Base-by-base conservation (phyloP, 2,888 invertebrate genomes). In the Sympetrum striolatum region DNA sequence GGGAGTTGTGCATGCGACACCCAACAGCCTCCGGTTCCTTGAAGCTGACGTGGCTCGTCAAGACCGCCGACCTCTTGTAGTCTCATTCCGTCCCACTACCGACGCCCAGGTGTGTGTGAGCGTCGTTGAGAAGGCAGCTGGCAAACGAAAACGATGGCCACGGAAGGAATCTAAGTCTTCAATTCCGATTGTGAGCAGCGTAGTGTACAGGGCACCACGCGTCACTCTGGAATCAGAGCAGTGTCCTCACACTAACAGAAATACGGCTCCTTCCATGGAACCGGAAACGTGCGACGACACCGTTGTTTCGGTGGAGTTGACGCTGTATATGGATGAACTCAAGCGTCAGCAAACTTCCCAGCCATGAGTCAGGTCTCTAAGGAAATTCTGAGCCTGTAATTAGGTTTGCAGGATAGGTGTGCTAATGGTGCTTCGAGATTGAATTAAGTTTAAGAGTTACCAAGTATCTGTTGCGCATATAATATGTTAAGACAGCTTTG, bases 21-120 rank as follows among this genome's bases (percentile, higher is more conserved):
- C 91, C 35, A 91, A 92, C 80, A 92, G 92, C 91, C 92, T 94
- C 39, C 93, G 94, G 82, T 94, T 93, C 92, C 92, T 94, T 90
- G 94, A 94, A 91, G 93, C 93, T 31, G 94, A 94, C 91, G 93
- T 94, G 93, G 93, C 93, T 91, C 91, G 91, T n/a, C 91, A 90
- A 60, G 91, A 91, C 18, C 92, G 93, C 91, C 92, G 94, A 91
- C 94, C 94, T 31, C 92, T 94, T 91, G 94, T 94, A 80, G 94
- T 94, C 90, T 94, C 94, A 80, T 94, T 94, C 92, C 92, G 93
- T 91, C 58, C 90, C 31, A 35, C 37, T 15, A 48, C 90, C 60
- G 81, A 90, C 58, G 90, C 80, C 5, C 79, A 81, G 39, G 90
- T 90, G 37, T 90, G 80, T 37, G 90, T 90, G 22, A 90, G 90